phyloP scores from a whole-genome alignment of 2,888 invertebrate species.

The Cryptocephalus primarius region DNA sequence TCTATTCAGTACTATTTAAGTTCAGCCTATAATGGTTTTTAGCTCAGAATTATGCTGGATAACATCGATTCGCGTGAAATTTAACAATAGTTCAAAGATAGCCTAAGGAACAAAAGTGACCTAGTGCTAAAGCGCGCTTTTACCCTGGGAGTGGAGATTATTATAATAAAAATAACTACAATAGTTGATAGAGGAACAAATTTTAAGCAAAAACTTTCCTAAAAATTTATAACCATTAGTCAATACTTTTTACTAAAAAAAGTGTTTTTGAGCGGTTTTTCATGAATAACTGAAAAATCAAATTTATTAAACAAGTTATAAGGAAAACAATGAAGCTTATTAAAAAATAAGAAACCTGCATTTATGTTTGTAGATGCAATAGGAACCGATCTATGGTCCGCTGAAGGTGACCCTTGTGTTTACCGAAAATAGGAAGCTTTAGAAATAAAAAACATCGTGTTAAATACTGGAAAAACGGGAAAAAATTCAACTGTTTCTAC shows the following conservation, averaged over 20 bases:
- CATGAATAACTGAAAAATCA: neutral
- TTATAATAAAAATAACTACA: neutral
- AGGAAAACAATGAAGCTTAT: neutral
- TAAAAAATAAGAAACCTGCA: neutral
- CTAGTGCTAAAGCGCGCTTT: neutral
- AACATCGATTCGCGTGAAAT: no score
- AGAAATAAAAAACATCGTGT: no score
- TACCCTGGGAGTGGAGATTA: neutral
- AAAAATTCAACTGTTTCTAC: no score
- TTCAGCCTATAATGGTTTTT: no score
- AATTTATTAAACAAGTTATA: neutral
- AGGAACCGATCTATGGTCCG: neutral
- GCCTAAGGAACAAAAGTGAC: neutral
- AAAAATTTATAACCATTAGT: neutral
- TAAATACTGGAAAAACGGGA: no score
- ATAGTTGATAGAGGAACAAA: neutral
- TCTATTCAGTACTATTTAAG: no score
- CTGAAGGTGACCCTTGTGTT: neutral
- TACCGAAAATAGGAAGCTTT: no score
- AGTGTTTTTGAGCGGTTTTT: neutral
- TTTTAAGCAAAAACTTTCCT: neutral
- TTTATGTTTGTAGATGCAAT: neutral
- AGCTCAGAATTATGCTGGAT: no score
- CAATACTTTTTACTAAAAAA: neutral
- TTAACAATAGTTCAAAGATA: no score